Evolutionary conservation across 2,888 invertebrate species (phyloP), one percentile per base, ranked within the genome.

Genomic region (Phaedon cochleariae): DNA sequence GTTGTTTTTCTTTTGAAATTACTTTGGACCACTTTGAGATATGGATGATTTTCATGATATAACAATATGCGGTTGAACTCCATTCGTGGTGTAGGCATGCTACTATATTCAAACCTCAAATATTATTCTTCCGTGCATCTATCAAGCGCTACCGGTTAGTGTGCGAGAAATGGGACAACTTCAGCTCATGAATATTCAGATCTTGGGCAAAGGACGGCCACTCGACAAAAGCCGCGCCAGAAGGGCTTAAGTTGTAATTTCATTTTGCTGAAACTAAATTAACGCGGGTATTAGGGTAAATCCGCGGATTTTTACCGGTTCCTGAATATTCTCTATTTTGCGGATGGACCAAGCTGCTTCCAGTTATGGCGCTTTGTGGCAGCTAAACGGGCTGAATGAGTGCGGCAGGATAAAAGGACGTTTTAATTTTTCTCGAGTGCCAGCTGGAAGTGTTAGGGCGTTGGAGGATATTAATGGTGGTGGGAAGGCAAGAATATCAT

Each of bases 211-310:
- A 65, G 64, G 67, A 61, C 68, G 68, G 70, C 74, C 73, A 73
- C 72, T 75, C 64, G 54, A 69, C 72, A 69, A 70, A 75, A 76
- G 74, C 75, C 73, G 70, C 73, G 74, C 73, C 67, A 65, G 68
- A 67, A 72, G 72, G 73, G 75, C 75, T 75, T 75, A 75, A 75
- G 73, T 75, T 74, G 76, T 75, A 76, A 76, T 74, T 76, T 74
- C 72, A 73, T 76, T 76, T 70, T 67, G 71, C 74, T 71, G 70
- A 73, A 70, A 73, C 73, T 73, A 70, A 76, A 74, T 75, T 74
- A 73, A 74, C 74, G 51, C 59, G 64, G 67, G 74, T 65, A 70
- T 73, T 74, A 73, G 64, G 66, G 66, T 61, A 71, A 74, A 69
- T 67, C 72, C 68, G 68, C 61, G 68, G 64, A 65, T 73, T 73